phyloP scores from a whole-genome alignment of 2,888 invertebrate species.

The Ametastegia equiseti region DNA sequence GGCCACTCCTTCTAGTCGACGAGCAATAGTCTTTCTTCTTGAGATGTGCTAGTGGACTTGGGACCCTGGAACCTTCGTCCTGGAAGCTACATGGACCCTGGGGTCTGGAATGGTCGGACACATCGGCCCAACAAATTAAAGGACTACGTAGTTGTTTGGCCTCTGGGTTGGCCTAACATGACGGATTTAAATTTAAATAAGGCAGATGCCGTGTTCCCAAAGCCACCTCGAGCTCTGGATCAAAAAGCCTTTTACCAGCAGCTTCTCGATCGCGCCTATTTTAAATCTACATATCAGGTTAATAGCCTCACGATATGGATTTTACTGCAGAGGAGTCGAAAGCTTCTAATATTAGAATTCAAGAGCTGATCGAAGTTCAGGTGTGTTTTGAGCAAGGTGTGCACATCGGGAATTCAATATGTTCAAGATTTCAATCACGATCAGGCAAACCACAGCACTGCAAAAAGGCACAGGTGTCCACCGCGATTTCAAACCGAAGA shows the following conservation, averaged over 20 bases:
- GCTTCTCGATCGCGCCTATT: neutral
- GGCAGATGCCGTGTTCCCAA: constrained; percentile 31
- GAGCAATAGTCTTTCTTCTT: constrained; percentile 61
- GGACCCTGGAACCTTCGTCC: constrained; percentile 48
- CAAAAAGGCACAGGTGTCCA: constrained; percentile 70
- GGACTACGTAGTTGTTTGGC: constrained; percentile 56
- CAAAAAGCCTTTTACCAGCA: neutral
- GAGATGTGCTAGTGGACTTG: constrained; percentile 58
- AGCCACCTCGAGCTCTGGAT: neutral
- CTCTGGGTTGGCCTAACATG: constrained; percentile 57
- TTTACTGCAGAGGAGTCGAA: neutral
- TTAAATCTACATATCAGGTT: neutral
- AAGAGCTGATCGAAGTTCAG: neutral
- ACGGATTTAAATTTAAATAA: constrained; percentile 63
- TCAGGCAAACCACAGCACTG: constrained; percentile 23
- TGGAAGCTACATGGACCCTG: constrained; percentile 55
- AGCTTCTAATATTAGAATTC: neutral
- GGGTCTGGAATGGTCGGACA: constrained; percentile 56
- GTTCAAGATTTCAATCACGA: constrained; percentile 70
- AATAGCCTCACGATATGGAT: neutral
- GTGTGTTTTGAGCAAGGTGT: neutral
- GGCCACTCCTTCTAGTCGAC: constrained; percentile 60
- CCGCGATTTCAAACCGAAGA: constrained; percentile 52
- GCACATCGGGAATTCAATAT: neutral
- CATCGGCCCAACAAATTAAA: constrained; percentile 64